A percentile compares a stretch with the other conserved stretches of the same genome.
Conservation (phyloP, 2,797 vertebrate species). For the Eurystomus glaucurus region DNA sequence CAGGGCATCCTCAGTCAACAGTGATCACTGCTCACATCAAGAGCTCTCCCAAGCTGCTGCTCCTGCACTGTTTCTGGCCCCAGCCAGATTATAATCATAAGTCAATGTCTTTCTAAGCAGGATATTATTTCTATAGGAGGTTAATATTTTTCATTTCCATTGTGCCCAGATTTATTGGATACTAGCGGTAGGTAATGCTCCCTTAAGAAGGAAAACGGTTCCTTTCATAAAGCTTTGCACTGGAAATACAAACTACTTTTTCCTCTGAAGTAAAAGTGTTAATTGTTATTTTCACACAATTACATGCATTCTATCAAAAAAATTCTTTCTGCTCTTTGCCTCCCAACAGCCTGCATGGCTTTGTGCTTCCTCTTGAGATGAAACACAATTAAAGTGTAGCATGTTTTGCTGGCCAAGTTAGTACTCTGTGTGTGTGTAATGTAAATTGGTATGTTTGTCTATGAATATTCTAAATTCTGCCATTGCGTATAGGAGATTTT, state of each 20-base stretch:
- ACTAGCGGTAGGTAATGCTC: conserved; percentile 29
- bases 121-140: conserved; percentile 24
- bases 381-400: conserved; percentile 68
- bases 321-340: conserved; percentile 53
- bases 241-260: conserved; percentile 78
- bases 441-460: conserved; percentile 58
- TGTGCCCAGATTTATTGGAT: conserved; percentile 60
- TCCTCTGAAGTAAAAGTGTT: conserved; percentile 73
- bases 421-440: conserved; percentile 36
- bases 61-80: background rate
- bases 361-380: conserved; percentile 28
- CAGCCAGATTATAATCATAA: background rate
- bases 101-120: conserved; percentile 25
- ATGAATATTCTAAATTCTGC: conserved; percentile 28
- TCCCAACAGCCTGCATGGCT: conserved; percentile 73
- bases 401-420: conserved; percentile 71
- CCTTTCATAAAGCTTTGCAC: conserved; percentile 77
- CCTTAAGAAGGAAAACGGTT: conserved; percentile 65
- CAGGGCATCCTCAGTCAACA: background rate
- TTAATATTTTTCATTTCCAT: conserved; percentile 58
- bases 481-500: background rate
- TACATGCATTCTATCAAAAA: conserved; percentile 57
- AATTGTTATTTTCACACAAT: conserved; percentile 65
- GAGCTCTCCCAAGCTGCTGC: conserved; percentile 8
- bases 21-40: background rate